phyloP scores from a whole-genome alignment of 2,113 vertebrate genomes.

The Cyphomyrus plagiostoma region DNA sequence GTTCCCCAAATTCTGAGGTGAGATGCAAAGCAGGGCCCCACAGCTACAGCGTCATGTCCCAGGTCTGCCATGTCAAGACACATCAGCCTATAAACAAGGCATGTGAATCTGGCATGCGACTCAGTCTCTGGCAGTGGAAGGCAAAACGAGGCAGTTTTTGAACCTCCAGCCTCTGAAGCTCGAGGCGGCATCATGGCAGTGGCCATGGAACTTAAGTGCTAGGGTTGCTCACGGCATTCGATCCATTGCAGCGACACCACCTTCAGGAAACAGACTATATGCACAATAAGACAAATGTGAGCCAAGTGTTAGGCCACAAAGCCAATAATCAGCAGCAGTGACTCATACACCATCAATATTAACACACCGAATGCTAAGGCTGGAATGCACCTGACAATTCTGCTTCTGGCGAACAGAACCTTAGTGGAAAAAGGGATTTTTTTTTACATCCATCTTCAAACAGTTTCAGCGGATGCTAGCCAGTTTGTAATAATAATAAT shows the following conservation, averaged over 20 bases:
- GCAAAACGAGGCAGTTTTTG: not conserved
- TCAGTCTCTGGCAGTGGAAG: not conserved
- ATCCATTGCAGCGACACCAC: slow-evolving; percentile 37
- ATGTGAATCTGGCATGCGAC: not conserved
- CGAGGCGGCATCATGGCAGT: slow-evolving; percentile 46
- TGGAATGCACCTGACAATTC: not conserved
- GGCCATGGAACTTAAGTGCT: slow-evolving; percentile 51
- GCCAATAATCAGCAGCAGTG: slow-evolving; percentile 33
- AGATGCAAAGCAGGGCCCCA: slow-evolving; percentile 23
- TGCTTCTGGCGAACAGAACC: not conserved
- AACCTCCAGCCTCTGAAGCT: not conserved
- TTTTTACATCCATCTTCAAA: not conserved
- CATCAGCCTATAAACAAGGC: not conserved
- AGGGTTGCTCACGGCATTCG: slow-evolving; percentile 49
- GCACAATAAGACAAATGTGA: slow-evolving; percentile 53
- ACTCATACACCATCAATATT: slow-evolving; percentile 30
- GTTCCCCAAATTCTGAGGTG: slow-evolving; percentile 81
- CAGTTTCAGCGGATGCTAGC: not conserved
- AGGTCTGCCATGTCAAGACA: not conserved
- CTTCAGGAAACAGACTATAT: slow-evolving; percentile 40
- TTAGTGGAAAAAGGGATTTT: not conserved
- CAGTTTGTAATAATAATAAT: not conserved
- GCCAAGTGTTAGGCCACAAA: slow-evolving; percentile 40
- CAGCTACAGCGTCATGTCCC: not conserved
- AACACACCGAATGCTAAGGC: slow-evolving; percentile 26